Base-by-base conservation (phyloP, 2,888 invertebrate species). In the Operophtera brumata region DNA sequence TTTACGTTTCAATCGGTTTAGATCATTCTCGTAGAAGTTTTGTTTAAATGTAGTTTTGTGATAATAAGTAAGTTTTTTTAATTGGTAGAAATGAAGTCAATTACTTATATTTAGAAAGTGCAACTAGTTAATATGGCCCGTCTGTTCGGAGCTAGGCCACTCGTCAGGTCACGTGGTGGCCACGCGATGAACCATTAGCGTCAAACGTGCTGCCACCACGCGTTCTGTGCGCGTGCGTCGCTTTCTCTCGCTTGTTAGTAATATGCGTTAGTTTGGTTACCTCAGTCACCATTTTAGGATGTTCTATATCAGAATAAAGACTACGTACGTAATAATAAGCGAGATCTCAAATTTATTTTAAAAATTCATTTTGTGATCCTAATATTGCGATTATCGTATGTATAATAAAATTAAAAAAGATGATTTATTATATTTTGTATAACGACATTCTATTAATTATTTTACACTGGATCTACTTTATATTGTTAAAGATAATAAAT, bases 301-400 rank as follows among this genome's bases (percentile, higher is more conserved):
- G 84, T 86, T 88, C 84, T 86, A 85, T 87, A 87, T 86, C 87
- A 89, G 79, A 84, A 83, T 84, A 87, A 88, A 88, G 89, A 88
- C 88, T 88, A 89, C 86, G 84, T 88, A 89, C 85, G 84, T 89
- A 87, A 85, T 86, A 85, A 85, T 89, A 89, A 90, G 90, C 88
- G 87, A 89, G 90, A 89, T 90, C 90, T 90, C 90, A 90, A 89
- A 88, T 89, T 89, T 88, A 86, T 86, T 87, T 89, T 82, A 86
- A 85, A 55, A 83, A 84, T 82, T 84, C 81, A 77, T 87, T 86
- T 82, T 85, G 82, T 89, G 78, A 88, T 87, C 84, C 86, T 86
- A 84, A 84, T 85, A 85, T 80, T 85, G 84, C 86, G 82, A 86
- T 82, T 86, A 83, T 83, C 80, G 79, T 87, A 86, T 85, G 75